A percentile compares a stretch with the other conserved stretches of the same genome.
These are phyloP conservation scores for Mimachlamys varia DNA, from an alignment of 2,888 invertebrate genomes.

Conservation along the genomic window DNA sequence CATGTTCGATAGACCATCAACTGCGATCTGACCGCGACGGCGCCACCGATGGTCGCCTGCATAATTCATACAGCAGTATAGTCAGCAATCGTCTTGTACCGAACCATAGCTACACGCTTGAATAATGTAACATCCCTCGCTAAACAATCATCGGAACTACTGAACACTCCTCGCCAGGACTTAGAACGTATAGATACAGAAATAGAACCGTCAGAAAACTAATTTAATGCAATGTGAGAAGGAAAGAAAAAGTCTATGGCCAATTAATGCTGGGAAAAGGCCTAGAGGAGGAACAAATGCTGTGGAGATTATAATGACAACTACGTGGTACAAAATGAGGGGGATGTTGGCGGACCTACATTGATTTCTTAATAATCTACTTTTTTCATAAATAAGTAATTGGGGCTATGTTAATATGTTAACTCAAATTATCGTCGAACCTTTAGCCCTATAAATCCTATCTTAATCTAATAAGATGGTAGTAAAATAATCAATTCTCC, in stretches of 20 bases:
- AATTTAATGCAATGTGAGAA: constrained; percentile 24
- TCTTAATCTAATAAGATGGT: neutral
- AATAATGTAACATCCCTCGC: neutral
- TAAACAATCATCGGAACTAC: neutral
- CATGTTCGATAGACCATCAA: neutral
- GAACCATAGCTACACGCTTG: constrained; percentile 29
- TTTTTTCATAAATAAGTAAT: constrained; percentile 20
- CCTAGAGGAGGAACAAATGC: neutral
- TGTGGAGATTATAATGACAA: neutral
- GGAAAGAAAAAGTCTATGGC: constrained; percentile 7
- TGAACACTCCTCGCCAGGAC: neutral
- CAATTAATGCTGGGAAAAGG: neutral
- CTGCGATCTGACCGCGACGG: neutral
- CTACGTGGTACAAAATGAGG: neutral
- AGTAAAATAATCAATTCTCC: neutral
- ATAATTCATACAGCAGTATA: constrained; percentile 9
- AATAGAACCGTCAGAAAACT: constrained; percentile 12
- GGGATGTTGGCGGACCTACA: neutral
- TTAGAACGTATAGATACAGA: neutral
- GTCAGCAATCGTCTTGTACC: neutral
- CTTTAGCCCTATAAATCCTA: constrained; percentile 1
- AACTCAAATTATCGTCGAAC: neutral
- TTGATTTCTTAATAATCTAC: constrained; percentile 29
- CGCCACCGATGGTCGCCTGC: neutral
- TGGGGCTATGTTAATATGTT: neutral